Conservation (phyloP, 2,113 vertebrate species). For the Corvus moneduloides region DNA sequence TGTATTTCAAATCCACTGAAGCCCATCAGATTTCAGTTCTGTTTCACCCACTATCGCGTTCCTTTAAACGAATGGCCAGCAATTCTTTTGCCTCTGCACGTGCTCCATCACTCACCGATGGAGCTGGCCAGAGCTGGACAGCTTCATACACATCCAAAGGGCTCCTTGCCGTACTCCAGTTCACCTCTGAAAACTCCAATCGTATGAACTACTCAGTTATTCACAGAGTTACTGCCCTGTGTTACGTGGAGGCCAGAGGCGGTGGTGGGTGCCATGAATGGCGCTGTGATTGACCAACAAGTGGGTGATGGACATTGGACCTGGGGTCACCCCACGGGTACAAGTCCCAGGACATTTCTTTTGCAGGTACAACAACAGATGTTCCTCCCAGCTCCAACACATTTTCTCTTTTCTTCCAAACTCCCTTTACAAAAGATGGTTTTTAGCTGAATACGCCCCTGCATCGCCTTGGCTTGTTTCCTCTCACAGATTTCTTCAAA, state of each 20-base stretch:
- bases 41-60: background rate
- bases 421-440: background rate
- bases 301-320: background rate
- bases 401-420: background rate
- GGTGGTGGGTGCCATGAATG: rapidly evolving
- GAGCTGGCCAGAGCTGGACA: background rate
- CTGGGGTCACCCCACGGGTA: rapidly evolving
- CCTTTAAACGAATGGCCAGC: background rate
- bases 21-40: background rate
- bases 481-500: background rate
- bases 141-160: background rate
- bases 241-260: rapidly evolving
- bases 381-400: background rate
- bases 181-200: background rate
- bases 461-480: background rate
- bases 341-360: background rate
- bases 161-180: background rate
- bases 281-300: rapidly evolving
- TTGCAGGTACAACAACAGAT: background rate
- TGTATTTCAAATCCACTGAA: background rate
- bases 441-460: background rate
- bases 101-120: rapidly evolving
- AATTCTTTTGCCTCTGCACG: background rate
- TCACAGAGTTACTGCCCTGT: background rate
- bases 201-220: background rate